phyloP scores from a whole-genome alignment of 1,140 invertebrate genomes.

The Mamestra configurata region DNA sequence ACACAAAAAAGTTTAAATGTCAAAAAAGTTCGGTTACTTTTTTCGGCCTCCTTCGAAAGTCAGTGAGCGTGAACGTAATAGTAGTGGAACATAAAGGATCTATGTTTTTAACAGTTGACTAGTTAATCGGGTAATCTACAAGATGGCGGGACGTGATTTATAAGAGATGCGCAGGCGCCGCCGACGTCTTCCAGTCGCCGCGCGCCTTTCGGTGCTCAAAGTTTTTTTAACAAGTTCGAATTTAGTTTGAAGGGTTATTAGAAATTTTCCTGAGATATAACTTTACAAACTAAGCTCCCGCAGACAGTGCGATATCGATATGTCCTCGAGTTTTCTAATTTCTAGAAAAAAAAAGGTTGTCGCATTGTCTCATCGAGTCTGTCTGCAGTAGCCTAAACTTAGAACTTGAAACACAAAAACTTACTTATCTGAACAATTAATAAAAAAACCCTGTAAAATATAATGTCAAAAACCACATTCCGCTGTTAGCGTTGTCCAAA shows the following conservation, averaged over 20 bases:
- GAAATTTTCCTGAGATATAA: too few species aligned
- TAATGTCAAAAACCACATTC: too few species aligned
- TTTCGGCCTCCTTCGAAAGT: constrained; percentile 49
- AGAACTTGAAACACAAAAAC: too few species aligned
- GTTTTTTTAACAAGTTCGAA: constrained; percentile 29
- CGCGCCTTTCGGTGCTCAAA: constrained; percentile 62
- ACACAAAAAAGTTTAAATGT: constrained; percentile 45
- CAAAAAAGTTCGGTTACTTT: constrained; percentile 47
- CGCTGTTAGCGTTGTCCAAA: too few species aligned
- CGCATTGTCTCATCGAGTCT: too few species aligned
- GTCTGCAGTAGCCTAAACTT: too few species aligned
- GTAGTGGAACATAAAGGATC: constrained; percentile 60
- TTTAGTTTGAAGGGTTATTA: neutral
- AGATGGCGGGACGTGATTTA: constrained; percentile 75
- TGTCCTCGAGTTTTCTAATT: too few species aligned
- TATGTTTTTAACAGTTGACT: constrained; percentile 72
- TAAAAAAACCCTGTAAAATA: too few species aligned
- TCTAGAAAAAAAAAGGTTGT: too few species aligned
- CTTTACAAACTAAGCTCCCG: too few species aligned
- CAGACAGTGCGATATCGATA: too few species aligned
- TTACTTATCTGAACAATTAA: too few species aligned
- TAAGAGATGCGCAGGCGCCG: constrained; percentile 75
- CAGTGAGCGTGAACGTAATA: constrained; percentile 62
- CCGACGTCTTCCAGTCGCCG: constrained; percentile 51
- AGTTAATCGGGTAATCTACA: constrained; percentile 79